Base-by-base conservation (phyloP, 2,113 vertebrate genomes). In the Actinemys pallida region DNA sequence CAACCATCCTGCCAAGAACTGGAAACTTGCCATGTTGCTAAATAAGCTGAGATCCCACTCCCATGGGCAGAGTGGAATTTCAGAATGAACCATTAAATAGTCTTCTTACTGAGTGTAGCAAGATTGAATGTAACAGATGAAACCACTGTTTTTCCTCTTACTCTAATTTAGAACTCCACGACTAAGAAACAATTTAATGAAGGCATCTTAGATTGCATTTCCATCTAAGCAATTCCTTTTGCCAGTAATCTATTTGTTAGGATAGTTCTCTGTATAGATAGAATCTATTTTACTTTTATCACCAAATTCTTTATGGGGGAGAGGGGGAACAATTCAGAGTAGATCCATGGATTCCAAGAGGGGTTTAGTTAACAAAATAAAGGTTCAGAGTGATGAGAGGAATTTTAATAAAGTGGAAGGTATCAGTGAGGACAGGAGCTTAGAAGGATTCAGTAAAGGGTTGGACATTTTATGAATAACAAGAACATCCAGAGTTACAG, bases 11-110 rank as follows among this genome's bases (percentile, higher is more conserved):
- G 95, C 92, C 90, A 95, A 92, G 94, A 90, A 13, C 82, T 96
- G 93, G 95, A 92, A 93, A 95, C 90, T 57, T 94, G 96, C 94
- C 96, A 53, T 45, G 47, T 81, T 90, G 79, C 84, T 96, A 83
- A 96, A 79, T 0, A 59, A 94, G 57, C 84, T 84, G 92, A 96
- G 89, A 95, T 96, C 93, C 95, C 92, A 96, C 89, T 97, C 96
- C 86, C 88, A 79, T 93, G 94, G 89, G 76, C 69, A 76, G 81
- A 75, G 86, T 86, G 0, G 2, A 75, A 90, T 96, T 94, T 96
- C 86, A 91, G 88, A 92, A 92, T 90, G 87, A 95, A 76, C 93
- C 65, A 87, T 42, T 57, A 57, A 45, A 47, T 87, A 92, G 50
- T 85, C 92, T 90, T 59, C 87, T 82, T 90, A 4, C 84, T 69